Evolutionary conservation across 1,140 invertebrate genomes (phyloP).

Genomic region (Onthophagus taurus): DNA sequence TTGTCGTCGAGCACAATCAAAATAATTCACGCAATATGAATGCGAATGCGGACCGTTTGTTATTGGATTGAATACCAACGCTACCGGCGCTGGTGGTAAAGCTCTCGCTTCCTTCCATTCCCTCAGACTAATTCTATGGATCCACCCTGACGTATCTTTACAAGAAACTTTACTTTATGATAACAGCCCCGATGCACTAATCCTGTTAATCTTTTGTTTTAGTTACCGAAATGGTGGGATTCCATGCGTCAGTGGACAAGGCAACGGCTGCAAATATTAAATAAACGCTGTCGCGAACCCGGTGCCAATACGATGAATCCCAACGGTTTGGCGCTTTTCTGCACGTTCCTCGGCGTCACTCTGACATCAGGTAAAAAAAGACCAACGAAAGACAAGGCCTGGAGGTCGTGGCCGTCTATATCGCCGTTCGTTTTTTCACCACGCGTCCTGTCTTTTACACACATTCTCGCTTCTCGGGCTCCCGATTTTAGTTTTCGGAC

Average conservation of each 20-base stretch:
- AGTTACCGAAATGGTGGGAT: constrained; percentile 12
- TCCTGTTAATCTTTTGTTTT: too few species aligned
- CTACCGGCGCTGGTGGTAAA: too few species aligned
- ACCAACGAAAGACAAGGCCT: too few species aligned
- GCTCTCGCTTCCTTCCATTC: too few species aligned
- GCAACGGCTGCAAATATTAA: constrained; percentile 2
- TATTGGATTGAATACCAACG: too few species aligned
- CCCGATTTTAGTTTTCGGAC: too few species aligned
- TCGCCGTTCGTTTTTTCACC: constrained; percentile 1
- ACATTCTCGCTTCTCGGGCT: too few species aligned
- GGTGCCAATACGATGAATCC: constrained; percentile 6
- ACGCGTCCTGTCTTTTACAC: constrained; percentile 6
- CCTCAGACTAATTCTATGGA: too few species aligned
- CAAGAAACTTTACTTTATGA: too few species aligned
- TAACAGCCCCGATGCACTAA: too few species aligned
- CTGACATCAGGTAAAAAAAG: constrained; percentile 9
- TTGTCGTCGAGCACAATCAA: constrained; percentile 35
- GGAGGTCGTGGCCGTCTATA: too few species aligned
- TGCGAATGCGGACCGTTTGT: constrained; percentile 34
- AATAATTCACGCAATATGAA: constrained; percentile 39
- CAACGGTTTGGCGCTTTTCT: constrained; percentile 2
- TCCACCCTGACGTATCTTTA: background rate
- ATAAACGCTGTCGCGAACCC: background rate
- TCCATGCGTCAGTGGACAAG: constrained; percentile 6
- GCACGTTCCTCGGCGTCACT: constrained; percentile 7